phyloP scores from a whole-genome alignment of 2,113 vertebrate genomes.

The Alces alces region DNA sequence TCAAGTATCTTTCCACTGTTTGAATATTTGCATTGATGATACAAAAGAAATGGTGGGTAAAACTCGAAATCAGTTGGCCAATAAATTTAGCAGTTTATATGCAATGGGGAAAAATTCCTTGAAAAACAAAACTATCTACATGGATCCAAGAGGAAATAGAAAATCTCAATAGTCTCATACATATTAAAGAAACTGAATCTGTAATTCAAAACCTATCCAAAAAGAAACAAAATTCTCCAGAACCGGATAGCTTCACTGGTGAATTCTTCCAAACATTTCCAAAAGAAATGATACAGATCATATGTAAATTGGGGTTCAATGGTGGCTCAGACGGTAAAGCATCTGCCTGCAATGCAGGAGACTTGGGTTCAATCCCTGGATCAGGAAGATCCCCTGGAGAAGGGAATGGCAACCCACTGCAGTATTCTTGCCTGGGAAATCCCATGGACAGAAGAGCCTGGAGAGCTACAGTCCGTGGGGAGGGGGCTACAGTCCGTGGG shows the following conservation, averaged over 20 bases:
- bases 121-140: not conserved
- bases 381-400: not conserved
- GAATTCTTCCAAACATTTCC: not conserved
- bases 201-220: not conserved
- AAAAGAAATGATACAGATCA: not conserved
- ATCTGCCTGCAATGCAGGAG: not conserved
- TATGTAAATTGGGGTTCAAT: not conserved
- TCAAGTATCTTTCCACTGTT: not conserved
- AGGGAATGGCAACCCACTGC: not conserved
- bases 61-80: not conserved
- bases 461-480: not conserved
- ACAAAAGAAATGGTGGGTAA: not conserved
- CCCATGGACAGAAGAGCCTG: not conserved
- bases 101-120: not conserved
- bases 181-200: not conserved
- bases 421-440: not conserved
- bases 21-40: not conserved
- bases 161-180: not conserved
- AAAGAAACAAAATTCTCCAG: not conserved
- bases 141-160: not conserved
- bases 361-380: not conserved
- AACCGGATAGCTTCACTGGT: not conserved
- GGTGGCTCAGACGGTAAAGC: not conserved
- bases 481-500: too few species aligned
- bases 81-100: not conserved